A percentile compares a stretch with the other conserved stretches of the same genome.
These are phyloP conservation scores for Nineta flava DNA, from an alignment of 2,888 invertebrate genomes.

Conservation along the genomic window DNA sequence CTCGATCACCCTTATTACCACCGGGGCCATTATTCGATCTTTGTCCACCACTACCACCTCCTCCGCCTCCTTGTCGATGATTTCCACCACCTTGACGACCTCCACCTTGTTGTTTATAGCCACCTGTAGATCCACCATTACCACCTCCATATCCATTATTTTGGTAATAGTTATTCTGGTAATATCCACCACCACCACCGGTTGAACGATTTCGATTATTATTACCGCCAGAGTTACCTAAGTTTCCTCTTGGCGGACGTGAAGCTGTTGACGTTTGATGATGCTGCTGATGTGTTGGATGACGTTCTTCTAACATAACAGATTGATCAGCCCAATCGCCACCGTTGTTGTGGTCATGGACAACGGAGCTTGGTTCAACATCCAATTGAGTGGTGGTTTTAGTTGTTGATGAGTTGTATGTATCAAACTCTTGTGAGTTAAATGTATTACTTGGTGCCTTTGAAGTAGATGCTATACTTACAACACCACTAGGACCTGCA, in stretches of 20 bases:
- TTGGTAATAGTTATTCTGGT: conserved; percentile 22
- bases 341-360: conserved; percentile 13
- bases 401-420: not conserved
- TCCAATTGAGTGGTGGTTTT: not conserved
- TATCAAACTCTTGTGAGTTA: conserved; percentile 3
- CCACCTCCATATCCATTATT: conserved; percentile 17
- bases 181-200: conserved; percentile 11
- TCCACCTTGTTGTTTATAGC: conserved; percentile 5
- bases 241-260: not conserved
- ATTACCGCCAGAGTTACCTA: conserved; percentile 16
- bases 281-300: not conserved
- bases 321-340: conserved; percentile 21
- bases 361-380: too few relatives aligned
- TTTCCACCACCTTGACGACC: not conserved
- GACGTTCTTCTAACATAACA: conserved; percentile 16
- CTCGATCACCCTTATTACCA: not conserved
- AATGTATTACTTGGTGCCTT: not conserved
- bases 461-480: conserved; percentile 1
- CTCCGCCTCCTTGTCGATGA: not conserved
- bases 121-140: not conserved
- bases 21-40: not conserved
- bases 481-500: conserved; percentile 1
- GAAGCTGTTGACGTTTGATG: conserved; percentile 10
- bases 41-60: not conserved
- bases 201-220: conserved; percentile 2